Percentiles rank a stretch among this genome's conserved stretches.
Conservation (phyloP, 2,113 vertebrate genomes). For the Chionis minor region DNA sequence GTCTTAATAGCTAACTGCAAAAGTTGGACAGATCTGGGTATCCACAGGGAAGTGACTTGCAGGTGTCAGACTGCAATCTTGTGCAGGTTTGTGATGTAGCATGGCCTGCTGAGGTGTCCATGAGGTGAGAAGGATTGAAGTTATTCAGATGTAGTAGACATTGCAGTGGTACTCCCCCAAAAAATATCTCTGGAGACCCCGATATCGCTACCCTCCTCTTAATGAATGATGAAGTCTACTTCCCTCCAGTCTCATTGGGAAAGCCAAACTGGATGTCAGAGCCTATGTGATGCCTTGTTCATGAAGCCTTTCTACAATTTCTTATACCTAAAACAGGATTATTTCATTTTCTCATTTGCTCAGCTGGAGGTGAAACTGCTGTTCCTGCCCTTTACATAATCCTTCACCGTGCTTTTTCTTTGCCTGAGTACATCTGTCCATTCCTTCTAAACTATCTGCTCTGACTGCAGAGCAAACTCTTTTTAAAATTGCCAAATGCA, state of each 20-base stretch:
- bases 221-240: neutral
- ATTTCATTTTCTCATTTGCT: neutral
- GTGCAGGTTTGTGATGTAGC: neutral
- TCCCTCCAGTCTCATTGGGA: neutral
- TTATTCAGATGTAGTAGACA: neutral
- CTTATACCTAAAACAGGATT: neutral
- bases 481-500: neutral
- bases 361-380: neutral
- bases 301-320: neutral
- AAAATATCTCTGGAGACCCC: neutral
- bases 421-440: neutral
- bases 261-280: neutral
- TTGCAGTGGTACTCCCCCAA: neutral
- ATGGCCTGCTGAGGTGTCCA: neutral
- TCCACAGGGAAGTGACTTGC: neutral
- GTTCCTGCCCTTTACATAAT: neutral
- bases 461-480: neutral
- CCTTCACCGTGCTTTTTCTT: neutral
- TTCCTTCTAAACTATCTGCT: neutral
- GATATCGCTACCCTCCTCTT: neutral
- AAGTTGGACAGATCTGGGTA: neutral
- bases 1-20: neutral
- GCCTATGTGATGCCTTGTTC: neutral
- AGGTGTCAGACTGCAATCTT: neutral
- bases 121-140: neutral